These are phyloP conservation scores for Aromia moschata DNA, from an alignment of 2,888 invertebrate species.

Conservation along the genomic window DNA sequence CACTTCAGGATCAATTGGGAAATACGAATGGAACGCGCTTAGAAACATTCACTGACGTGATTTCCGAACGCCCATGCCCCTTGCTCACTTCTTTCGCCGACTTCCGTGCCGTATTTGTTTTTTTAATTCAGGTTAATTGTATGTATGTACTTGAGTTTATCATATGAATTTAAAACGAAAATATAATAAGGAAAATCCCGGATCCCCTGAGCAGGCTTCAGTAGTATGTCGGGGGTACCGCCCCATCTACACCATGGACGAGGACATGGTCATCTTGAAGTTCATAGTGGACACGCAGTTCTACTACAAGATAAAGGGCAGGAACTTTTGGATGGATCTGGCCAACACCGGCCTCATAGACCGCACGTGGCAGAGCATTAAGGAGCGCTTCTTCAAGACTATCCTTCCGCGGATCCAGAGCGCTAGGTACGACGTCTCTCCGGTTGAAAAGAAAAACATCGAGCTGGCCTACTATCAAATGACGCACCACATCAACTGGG, in stretches of 20 bases:
- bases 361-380: slow-evolving; percentile 28
- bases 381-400: slow-evolving; percentile 17
- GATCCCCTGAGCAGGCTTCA: no score
- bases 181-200: no score
- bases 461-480: slow-evolving; percentile 10
- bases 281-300: slow-evolving; percentile 1
- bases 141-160: no score
- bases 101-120: no score
- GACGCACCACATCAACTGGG: neutral
- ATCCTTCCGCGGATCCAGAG: neutral
- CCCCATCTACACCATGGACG: slow-evolving; percentile 18
- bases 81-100: no score
- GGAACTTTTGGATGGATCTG: slow-evolving; percentile 19
- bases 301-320: slow-evolving; percentile 15
- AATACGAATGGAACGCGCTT: no score
- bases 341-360: slow-evolving; percentile 2
- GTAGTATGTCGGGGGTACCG: no score
- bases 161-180: no score
- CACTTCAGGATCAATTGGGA: no score
- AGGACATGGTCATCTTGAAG: slow-evolving; percentile 21
- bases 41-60: no score
- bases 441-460: slow-evolving; percentile 12
- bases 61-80: no score
- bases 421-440: neutral
- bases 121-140: no score